Conservation (phyloP, 2,888 invertebrate genomes). For the Girardia tigrina region DNA sequence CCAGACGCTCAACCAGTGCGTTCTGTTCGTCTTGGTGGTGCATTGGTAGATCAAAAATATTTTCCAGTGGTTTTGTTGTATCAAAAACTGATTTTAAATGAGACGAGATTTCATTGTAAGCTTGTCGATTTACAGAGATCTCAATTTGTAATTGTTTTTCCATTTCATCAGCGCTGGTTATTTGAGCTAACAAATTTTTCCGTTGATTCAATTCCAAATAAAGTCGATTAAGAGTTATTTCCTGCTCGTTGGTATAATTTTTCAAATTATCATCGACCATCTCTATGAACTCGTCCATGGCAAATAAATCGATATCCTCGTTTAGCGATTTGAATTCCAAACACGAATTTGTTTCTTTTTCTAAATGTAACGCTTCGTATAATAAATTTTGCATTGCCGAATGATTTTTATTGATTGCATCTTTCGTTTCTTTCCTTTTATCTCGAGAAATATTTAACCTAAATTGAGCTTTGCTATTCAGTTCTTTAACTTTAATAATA, state of each 20-base stretch:
- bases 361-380: not conserved
- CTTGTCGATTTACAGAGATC: not conserved
- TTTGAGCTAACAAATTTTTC: not conserved
- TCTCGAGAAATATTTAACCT: constrained; percentile 16
- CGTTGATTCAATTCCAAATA: not conserved
- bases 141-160: constrained; percentile 3
- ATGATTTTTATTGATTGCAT: constrained; percentile 5
- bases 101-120: not conserved
- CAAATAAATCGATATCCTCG: too few species aligned
- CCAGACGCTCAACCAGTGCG: too few species aligned
- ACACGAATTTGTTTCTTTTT: constrained; percentile 6
- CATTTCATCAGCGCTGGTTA: not conserved
- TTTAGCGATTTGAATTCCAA: too few species aligned
- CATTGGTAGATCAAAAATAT: too few species aligned
- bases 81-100: not conserved
- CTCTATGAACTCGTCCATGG: too few species aligned
- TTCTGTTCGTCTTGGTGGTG: too few species aligned
- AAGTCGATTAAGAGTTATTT: not conserved
- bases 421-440: not conserved
- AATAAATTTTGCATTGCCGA: not conserved
- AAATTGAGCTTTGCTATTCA: constrained; percentile 4
- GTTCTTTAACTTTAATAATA: not conserved
- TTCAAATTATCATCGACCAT: too few species aligned
- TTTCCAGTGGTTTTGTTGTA: too few species aligned
- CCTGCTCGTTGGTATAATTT: not conserved